phyloP scores from a whole-genome alignment of 2,113 vertebrate genomes.

The Cervus canadensis region DNA sequence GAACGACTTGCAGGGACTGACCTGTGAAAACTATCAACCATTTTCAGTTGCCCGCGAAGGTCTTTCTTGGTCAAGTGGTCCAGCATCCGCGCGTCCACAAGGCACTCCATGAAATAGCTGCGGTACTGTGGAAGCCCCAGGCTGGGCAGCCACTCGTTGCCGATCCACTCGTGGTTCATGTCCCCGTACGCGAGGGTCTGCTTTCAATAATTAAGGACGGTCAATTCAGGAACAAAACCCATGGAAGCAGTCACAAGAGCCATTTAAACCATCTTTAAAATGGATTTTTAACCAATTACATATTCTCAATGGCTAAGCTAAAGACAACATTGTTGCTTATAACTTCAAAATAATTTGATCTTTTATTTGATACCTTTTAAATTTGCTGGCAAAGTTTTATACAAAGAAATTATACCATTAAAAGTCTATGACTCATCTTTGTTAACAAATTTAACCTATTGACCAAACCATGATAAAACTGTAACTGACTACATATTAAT shows the following conservation, averaged over 20 bases:
- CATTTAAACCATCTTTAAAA: background rate
- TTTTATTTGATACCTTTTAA: background rate
- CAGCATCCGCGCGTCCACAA: constrained; percentile 98
- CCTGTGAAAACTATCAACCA: constrained; percentile 99
- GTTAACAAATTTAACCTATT: background rate
- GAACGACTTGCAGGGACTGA: background rate
- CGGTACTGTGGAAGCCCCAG: constrained; percentile 97
- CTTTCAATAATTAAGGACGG: background rate
- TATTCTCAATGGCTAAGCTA: background rate
- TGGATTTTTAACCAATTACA: background rate
- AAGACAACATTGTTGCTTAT: background rate
- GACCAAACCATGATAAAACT: background rate
- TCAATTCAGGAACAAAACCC: background rate
- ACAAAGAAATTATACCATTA: background rate
- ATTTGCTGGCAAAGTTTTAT: background rate
- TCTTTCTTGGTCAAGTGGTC: constrained; percentile 99
- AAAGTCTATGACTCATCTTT: background rate
- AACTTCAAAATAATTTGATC: background rate
- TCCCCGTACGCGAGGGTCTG: constrained; percentile 97
- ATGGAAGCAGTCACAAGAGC: background rate
- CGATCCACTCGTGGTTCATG: constrained; percentile 99
- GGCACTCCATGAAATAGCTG: constrained; percentile 99
- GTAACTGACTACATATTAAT: no score
- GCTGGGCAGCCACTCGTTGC: constrained; percentile 97
- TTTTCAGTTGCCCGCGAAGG: constrained; percentile 95